A percentile compares a stretch with the other conserved stretches of the same genome.
These are phyloP conservation scores for Zaprionus vittiger DNA, from an alignment of 1,140 invertebrate species.

Conservation along the genomic window DNA sequence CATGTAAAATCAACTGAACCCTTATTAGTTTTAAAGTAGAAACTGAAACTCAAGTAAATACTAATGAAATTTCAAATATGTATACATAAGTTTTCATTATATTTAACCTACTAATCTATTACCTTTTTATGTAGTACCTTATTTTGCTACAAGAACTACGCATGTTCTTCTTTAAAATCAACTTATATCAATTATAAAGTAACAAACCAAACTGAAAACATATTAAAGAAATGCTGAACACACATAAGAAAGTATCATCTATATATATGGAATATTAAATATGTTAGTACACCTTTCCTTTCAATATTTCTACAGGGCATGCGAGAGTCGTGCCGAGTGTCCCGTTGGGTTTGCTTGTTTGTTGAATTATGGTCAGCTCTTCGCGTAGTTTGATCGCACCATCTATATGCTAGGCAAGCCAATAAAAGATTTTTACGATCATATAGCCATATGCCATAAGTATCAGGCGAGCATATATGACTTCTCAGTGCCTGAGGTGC, in stretches of 20 bases:
- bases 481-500: slow-evolving; percentile 53
- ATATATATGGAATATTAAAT: too few relatives aligned
- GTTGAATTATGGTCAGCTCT: slow-evolving; percentile 58
- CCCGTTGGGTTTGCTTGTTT: neutral
- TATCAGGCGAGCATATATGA: slow-evolving; percentile 46
- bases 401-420: slow-evolving; percentile 50
- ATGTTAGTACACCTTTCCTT: neutral
- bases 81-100: too few relatives aligned
- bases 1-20: too few relatives aligned
- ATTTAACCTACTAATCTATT: too few relatives aligned
- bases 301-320: neutral
- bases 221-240: neutral
- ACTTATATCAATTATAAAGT: neutral
- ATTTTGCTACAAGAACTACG: too few relatives aligned
- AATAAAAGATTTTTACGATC: slow-evolving; percentile 64
- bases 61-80: too few relatives aligned
- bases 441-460: slow-evolving; percentile 57
- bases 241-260: neutral
- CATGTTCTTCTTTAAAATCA: too few relatives aligned
- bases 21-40: too few relatives aligned
- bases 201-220: neutral
- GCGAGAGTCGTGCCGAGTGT: neutral
- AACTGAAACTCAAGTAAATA: too few relatives aligned
- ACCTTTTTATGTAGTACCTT: too few relatives aligned
- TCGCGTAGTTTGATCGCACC: slow-evolving; percentile 55